Base-by-base conservation (phyloP, 2,888 invertebrate genomes). In the Leucophora obtusa region DNA sequence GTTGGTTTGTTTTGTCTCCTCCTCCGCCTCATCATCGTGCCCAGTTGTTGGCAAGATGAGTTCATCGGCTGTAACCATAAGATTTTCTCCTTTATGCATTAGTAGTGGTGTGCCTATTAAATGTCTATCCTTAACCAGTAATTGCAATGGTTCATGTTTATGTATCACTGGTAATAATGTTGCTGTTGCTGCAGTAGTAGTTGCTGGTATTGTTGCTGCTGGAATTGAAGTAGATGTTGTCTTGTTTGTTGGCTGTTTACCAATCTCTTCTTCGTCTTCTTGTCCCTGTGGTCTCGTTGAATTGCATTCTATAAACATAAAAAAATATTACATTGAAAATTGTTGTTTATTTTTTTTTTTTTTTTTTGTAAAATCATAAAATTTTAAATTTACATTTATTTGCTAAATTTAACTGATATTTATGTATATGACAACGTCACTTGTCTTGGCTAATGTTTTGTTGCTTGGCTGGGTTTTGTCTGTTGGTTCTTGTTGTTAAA, bases 71-170 rank as follows among this genome's bases (percentile, higher is more conserved):
- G 88, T 88, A 76, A 87, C 86, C 76, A 89, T 83, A 75, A 89
- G 85, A 85, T 88, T 88, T 83, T 88, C 87, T 85, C 89, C 89
- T 83, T 88, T 88, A 83, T 89, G 88, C 88, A 88, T 88, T 81
- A 89, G 85, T 84, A 89, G 82, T 83, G 89, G 89, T 79, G 89
- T 89, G 68, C 89, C 89, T 87, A 89, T 89, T 86, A 89, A 85
- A 86, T 89, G 89, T 60, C 89, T 87, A 83, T 89, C 87, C 82
- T 87, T 88, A 83, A 88, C 85, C 72, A 88, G 87, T 83, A 89
- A 80, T 83, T 88, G 88, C 81, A 88, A 63, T 54, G 85, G 86
- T 63, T 87, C 84, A 70, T 87, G 88, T 74, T 85, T 86, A 80
- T 87, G 88, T 75, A 65, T 74, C 70, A 65, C 15, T n/a, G 66